Evolutionary conservation across 2,113 vertebrate genomes (phyloP).

Genomic region (Nycticryphes semicollaris): DNA sequence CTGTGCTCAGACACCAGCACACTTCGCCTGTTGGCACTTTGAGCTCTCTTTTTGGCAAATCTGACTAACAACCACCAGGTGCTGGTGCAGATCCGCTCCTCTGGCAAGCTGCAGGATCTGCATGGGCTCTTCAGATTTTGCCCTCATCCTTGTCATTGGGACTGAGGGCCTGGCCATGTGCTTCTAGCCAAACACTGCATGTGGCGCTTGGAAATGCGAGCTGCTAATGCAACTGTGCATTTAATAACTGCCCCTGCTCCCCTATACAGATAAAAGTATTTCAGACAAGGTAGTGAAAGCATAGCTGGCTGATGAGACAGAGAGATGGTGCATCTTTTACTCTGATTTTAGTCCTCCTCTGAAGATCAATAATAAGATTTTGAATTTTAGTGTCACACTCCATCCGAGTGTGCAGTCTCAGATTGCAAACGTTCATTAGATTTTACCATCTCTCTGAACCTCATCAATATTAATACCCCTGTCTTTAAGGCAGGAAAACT

Average conservation of each 20-base stretch:
- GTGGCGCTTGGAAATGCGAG: neutral
- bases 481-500: neutral
- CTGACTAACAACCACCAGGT: neutral
- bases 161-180: neutral
- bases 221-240: neutral
- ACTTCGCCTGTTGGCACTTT: neutral
- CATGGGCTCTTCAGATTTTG: neutral
- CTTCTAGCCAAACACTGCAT: neutral
- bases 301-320: neutral
- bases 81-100: neutral
- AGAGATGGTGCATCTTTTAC: constrained; percentile 3
- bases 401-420: neutral
- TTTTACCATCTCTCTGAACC: constrained; percentile 21
- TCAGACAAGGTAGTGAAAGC: neutral
- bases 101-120: neutral
- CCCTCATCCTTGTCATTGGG: neutral
- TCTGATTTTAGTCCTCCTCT: constrained; percentile 27
- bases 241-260: neutral
- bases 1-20: neutral
- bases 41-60: neutral
- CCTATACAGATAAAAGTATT: neutral
- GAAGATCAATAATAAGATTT: constrained; percentile 33
- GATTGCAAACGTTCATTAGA: constrained; percentile 23
- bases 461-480: constrained; percentile 51
- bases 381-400: constrained; percentile 32